Percentiles rank a stretch among this genome's conserved stretches.
Evolutionary conservation across 2,888 invertebrate genomes (phyloP).

Genomic region (Lomographa bimaculata): DNA sequence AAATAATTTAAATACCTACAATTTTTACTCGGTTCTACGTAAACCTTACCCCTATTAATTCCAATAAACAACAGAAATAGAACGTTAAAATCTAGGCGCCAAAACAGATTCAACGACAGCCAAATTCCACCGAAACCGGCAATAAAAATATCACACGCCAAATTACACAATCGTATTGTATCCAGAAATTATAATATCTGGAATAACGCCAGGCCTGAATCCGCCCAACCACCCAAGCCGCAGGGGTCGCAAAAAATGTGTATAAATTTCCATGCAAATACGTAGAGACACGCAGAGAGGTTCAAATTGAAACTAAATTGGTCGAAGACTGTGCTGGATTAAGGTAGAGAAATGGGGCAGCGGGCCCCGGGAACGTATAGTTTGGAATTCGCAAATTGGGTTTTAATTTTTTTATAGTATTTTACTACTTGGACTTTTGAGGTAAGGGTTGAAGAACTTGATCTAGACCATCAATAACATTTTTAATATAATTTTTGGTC

Average conservation of each 20-base stretch:
- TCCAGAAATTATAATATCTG: conserved; percentile 32
- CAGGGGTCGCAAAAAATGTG: conserved; percentile 33
- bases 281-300: conserved; percentile 34
- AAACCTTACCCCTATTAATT: neutral
- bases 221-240: conserved; percentile 22
- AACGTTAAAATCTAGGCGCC: neutral
- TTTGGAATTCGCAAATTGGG: no score
- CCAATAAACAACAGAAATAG: conserved; percentile 1
- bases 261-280: conserved; percentile 47
- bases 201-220: conserved; percentile 32
- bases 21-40: no score
- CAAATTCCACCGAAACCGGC: conserved; percentile 19
- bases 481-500: no score
- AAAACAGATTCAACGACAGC: neutral
- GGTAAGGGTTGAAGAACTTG: no score
- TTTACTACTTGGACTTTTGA: no score
- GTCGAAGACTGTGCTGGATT: conserved; percentile 26
- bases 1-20: no score
- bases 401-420: no score
- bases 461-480: no score
- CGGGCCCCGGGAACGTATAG: no score
- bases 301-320: conserved; percentile 51
- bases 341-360: conserved; percentile 13
- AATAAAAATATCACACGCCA: conserved; percentile 25
- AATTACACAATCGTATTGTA: conserved; percentile 26